Evolutionary conservation across 1,140 invertebrate species (phyloP).

Genomic region (Lucilia sericata): DNA sequence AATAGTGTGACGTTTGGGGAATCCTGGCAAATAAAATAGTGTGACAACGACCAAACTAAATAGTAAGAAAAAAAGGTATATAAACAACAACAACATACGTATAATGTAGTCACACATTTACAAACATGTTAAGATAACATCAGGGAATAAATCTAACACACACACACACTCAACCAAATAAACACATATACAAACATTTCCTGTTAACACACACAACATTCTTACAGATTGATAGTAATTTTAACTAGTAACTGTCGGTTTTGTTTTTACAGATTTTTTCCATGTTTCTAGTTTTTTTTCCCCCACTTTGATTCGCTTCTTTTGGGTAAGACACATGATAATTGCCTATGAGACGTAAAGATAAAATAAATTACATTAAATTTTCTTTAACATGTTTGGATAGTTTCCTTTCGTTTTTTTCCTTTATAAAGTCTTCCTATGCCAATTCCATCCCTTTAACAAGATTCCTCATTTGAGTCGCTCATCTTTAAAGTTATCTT

Average conservation of each 20-base stretch:
- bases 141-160: constrained; percentile 21
- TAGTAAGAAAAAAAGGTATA: neutral
- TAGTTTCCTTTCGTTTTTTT: neutral
- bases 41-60: constrained; percentile 23
- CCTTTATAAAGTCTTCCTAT: neutral
- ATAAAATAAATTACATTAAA: constrained; percentile 45
- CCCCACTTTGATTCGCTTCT: too few relatives aligned
- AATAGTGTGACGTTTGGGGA: constrained; percentile 33
- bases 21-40: constrained; percentile 31
- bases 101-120: neutral
- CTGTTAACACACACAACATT: neutral
- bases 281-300: neutral
- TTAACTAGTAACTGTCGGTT: constrained; percentile 12
- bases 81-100: neutral
- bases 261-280: constrained; percentile 9
- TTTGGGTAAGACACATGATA: constrained; percentile 38
- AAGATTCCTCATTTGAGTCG: neutral
- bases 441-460: neutral
- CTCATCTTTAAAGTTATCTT: neutral
- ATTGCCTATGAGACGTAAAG: constrained; percentile 45
- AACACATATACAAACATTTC: neutral
- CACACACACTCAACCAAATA: neutral
- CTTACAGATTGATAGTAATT: neutral
- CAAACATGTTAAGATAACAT: constrained; percentile 39
- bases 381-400: neutral